Percentiles rank a stretch among this genome's conserved stretches.
phyloP scores from a whole-genome alignment of 2,797 vertebrate genomes.

The Synaphobranchus kaupii region DNA sequence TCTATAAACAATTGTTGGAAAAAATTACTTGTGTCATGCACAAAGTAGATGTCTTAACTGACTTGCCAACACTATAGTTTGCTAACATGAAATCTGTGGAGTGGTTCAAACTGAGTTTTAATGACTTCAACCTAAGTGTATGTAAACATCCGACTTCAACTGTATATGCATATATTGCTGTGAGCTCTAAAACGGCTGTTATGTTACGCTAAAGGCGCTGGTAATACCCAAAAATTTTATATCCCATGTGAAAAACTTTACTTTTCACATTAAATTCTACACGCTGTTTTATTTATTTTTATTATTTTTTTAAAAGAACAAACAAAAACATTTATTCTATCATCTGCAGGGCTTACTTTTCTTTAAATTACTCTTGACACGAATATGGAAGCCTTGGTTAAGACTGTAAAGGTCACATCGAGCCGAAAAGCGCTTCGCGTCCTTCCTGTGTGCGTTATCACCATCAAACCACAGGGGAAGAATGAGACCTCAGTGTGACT shows the following conservation, averaged over 20 bases:
- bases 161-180: too few species aligned
- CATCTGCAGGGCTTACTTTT: background rate
- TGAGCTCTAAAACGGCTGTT: background rate
- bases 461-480: slow-evolving; percentile 12
- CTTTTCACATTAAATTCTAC: background rate
- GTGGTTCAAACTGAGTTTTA: too few species aligned
- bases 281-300: background rate
- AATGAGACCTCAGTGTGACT: background rate
- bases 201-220: background rate
- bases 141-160: too few species aligned
- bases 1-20: too few species aligned
- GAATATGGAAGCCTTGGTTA: background rate
- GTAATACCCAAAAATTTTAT: background rate
- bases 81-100: too few species aligned
- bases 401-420: slow-evolving; percentile 24
- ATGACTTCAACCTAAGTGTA: too few species aligned
- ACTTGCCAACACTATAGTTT: too few species aligned
- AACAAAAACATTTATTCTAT: background rate
- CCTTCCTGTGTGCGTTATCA: slow-evolving; percentile 19
- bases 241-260: too few species aligned
- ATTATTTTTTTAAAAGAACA: background rate
- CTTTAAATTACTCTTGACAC: slow-evolving; percentile 10
- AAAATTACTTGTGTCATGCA: too few species aligned
- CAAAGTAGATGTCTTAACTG: too few species aligned
- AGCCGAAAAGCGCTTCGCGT: background rate